Evolutionary conservation across 2,113 vertebrate species (phyloP), one percentile per base, ranked within the genome.

Genomic region (Callospermophilus lateralis): DNA sequence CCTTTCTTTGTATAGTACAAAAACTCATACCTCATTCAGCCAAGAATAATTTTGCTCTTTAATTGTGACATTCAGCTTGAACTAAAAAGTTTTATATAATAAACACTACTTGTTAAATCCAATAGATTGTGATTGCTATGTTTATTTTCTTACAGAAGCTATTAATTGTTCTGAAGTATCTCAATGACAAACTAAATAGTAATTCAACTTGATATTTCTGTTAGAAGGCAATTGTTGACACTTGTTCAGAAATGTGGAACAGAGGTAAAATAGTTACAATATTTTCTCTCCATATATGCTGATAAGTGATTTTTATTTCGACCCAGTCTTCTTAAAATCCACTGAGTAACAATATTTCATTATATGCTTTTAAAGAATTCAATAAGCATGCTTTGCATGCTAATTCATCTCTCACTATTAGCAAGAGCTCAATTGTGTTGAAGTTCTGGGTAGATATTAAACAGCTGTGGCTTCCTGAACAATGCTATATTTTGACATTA

Each of bases 31-130:
- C 20, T 96, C 84, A n/a, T 83, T 85, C 63, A 93, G 48, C 67
- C 48, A 74, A 85, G 92, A 93, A 80, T 88, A 94, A 72, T 61
- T 89, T 88, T 94, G 85, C 81, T 70, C 30, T 90, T 72, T 53
- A 96, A 63, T 92, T 90, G 55, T 88, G 72, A 55, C 48, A 72
- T 80, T 88, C 65, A 84, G 9, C 22, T 94, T 84, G 92, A 90
- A 93, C 85, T 88, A 37, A 61, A 63, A 95, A 68, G 39, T 73
- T 92, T 87, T 76, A 28, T 87, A 37, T 51, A 42, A 55, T 65
- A 97, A 83, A 79, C 77, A 26, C 70, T 87, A 34, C 89, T 83
- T 37, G 45, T 87, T 80, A 84, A 80, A 61, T 58, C 28, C 7
- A 94, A 90, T 39, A 48, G 9, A 28, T 42, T 74, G 39, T 67